Base-by-base conservation (phyloP, 2,888 invertebrate genomes). In the Drosophila paramelanica region DNA sequence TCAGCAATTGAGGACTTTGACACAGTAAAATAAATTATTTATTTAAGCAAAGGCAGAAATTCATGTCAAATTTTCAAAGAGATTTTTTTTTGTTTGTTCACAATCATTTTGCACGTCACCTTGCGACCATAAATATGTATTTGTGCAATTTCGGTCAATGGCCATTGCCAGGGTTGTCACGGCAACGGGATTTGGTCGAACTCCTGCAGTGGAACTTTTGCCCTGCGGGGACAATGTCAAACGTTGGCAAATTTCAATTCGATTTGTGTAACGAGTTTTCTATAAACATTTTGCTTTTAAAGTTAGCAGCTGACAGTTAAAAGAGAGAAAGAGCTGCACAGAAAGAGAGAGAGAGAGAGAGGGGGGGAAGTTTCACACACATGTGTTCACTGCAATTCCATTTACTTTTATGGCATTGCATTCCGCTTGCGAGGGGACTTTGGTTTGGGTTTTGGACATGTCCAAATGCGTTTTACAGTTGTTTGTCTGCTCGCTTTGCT, bases 211-310 rank as follows among this genome's bases (percentile, higher is more conserved):
- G 42, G n/a, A 31, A 38, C 17, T 33, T 39, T 46, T 55, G 43
- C 38, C 68, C 78, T 56, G 56, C 53, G n/a, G 74, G 69, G 51
- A 53, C 20, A 38, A 68, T 78, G 75, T 75, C 79, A 68, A 75
- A 78, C 69, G 69, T 57, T 75, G 79, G 74, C 67, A 74, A 80
- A 83, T 77, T 86, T 88, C 78, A 83, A 88, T 83, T 83, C 87
- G 87, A 83, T 88, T 83, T 88, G 86, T 88, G 78, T 83, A 83
- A 83, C 83, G 84, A 83, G 87, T 88, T 83, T 88, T 83, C 83
- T 88, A 88, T 83, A 86, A 86, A 88, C 89, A 83, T 88, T 83
- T 88, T 80, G 73, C 83, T 73, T 76, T 88, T 71, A 85, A 82
- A 88, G 77, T 82, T 85, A 62, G 66, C 76, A 87, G 79, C 68